Base-by-base conservation (phyloP, 1,140 invertebrate species). In the Vollenhovia emeryi region DNA sequence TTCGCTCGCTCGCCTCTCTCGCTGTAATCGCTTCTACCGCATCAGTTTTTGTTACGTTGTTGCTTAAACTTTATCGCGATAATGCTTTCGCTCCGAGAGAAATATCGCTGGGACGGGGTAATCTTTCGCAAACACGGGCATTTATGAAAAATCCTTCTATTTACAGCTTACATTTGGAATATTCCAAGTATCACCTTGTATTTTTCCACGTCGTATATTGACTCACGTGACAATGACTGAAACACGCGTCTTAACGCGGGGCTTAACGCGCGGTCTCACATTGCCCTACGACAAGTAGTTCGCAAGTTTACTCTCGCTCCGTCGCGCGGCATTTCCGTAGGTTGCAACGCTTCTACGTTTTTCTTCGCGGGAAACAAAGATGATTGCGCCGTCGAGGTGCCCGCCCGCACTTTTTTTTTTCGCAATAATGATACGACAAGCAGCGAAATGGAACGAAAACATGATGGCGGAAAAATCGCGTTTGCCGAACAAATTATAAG, bases 401-500 rank as follows among this genome's bases (percentile, higher is more conserved):
- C 69, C 21, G 76, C 30, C 48, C 30, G 21, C 21, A 52, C 45
- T 52, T 79, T 79, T 48, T 79, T 48, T 33, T 66, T 55, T 59
- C 36, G 40, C 50, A 57, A 82, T 59, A 57, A 71, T 60, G 50
- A 71, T 45, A 73, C 33, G 52, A 66, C 50, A 27, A 43, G 21
- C 66, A 4, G 74, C 33, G 84, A 52, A 52, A 74, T 86, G 84
- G 24, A 87, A 87, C 11, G 84, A 86, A 87, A 86, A 82, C 85
- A 87, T 24, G 48, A 68, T 13, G 30, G 45, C 33, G 24, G 6
- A 66, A 87, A 30, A 62, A 64, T 74, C 36, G 62, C 45, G 69
- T 80, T 80, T 84, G 18, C 21, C 30, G 52, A 76, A 73, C 50
- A 73, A 73, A 82, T 82, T 71, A 82, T 82, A 82, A 82, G 27